A percentile compares a stretch with the other conserved stretches of the same genome.
Conservation (phyloP, 2,113 vertebrate species). For the Todiramphus saurophagus region DNA sequence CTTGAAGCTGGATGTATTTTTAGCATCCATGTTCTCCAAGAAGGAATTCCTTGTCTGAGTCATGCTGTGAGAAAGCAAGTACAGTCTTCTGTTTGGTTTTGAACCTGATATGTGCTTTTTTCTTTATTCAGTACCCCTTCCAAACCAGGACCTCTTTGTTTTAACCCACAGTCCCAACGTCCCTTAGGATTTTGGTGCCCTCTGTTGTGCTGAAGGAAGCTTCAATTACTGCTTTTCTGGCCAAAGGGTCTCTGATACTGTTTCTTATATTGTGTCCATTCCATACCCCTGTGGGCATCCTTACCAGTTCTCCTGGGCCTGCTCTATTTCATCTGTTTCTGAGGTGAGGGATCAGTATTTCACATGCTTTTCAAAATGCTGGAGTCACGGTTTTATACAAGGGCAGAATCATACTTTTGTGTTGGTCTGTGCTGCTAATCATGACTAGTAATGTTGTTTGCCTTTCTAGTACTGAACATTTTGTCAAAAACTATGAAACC, state of each 20-base stretch:
- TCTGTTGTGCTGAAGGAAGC: background rate
- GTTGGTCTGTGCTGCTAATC: background rate
- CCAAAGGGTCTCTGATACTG: background rate
- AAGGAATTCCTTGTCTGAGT: background rate
- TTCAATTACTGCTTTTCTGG: background rate
- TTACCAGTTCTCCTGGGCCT: background rate
- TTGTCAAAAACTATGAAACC: background rate
- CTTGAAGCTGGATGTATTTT: background rate
- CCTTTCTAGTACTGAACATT: background rate
- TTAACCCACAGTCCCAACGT: background rate
- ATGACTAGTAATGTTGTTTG: fast-evolving
- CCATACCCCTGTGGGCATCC: background rate
- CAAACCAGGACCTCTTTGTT: background rate
- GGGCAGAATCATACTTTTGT: background rate
- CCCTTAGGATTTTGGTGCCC: background rate
- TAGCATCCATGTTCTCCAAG: background rate
- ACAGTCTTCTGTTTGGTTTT: background rate
- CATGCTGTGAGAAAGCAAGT: background rate
- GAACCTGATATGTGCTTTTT: fast-evolving
- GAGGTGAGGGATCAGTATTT: background rate
- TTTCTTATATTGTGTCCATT: background rate
- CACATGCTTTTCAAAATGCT: background rate
- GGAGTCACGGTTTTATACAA: background rate
- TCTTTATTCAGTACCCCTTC: background rate
- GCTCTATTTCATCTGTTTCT: background rate